Conservation (phyloP, 2,113 vertebrate species). For the Percopsis transmontana region DNA sequence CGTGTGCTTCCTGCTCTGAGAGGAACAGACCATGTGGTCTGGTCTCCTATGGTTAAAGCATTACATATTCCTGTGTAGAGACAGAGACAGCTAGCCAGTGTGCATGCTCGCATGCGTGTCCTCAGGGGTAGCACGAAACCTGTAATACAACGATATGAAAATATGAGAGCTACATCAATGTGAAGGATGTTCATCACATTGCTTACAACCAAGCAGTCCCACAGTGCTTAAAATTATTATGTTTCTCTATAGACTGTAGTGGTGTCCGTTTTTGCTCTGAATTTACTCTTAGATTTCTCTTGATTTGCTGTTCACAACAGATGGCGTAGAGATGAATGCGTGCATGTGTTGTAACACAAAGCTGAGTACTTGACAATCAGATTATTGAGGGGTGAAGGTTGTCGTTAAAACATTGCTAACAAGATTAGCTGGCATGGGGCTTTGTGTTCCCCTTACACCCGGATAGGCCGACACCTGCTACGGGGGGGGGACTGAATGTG, state of each 20-base stretch:
- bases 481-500: too few relatives aligned
- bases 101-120: conserved; percentile 3
- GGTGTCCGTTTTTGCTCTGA: conserved; percentile 30
- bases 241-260: too few relatives aligned
- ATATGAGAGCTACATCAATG: conserved; percentile 14
- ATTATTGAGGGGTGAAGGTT: conserved; percentile 16
- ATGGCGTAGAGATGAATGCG: conserved; percentile 50
- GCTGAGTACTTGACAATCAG: background rate
- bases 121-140: conserved; percentile 36
- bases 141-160: conserved; percentile 13
- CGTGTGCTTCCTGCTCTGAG: conserved; percentile 43
- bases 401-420: conserved; percentile 48
- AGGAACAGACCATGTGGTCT: conserved; percentile 34
- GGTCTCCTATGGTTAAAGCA: conserved; percentile 44
- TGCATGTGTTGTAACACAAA: background rate
- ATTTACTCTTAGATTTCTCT: conserved; percentile 32
- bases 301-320: conserved; percentile 48
- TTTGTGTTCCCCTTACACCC: conserved; percentile 24
- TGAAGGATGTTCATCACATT: conserved; percentile 19
- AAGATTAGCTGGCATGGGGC: conserved; percentile 32
- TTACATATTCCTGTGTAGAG: conserved; percentile 35
- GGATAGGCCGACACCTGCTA: conserved; percentile 55
- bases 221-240: conserved; percentile 4
- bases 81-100: conserved; percentile 25
- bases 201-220: conserved; percentile 11